phyloP scores from a whole-genome alignment of 2,113 vertebrate species.

The Benitochromis conjunctus region DNA sequence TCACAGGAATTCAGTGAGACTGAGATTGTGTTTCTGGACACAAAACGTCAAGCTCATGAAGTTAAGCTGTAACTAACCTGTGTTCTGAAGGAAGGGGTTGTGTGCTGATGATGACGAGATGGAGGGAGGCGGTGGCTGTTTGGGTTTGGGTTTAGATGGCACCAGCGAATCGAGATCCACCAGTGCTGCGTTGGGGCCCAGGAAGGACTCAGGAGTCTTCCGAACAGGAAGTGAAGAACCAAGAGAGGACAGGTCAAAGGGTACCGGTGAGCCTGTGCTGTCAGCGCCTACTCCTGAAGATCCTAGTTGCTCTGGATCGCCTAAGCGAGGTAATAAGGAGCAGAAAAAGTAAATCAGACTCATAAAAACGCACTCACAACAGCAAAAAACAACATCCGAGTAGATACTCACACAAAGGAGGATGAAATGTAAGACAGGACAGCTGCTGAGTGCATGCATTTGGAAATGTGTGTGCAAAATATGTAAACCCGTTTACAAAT shows the following conservation, averaged over 20 bases:
- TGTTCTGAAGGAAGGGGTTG: slow-evolving; percentile 85
- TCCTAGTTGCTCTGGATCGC: slow-evolving; percentile 67
- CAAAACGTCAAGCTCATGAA: neutral
- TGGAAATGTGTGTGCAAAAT: neutral
- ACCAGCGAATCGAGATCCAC: slow-evolving; percentile 88
- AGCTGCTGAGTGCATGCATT: slow-evolving; percentile 21
- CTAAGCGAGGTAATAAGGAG: slow-evolving; percentile 15
- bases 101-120: slow-evolving; percentile 76
- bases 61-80: slow-evolving; percentile 61
- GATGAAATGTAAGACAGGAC: slow-evolving; percentile 59
- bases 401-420: slow-evolving; percentile 10
- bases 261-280: slow-evolving; percentile 73
- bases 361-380: neutral
- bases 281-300: slow-evolving; percentile 58
- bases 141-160: slow-evolving; percentile 80
- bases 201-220: slow-evolving; percentile 89
- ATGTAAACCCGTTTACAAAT: neutral
- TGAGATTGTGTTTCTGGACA: neutral
- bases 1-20: neutral
- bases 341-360: neutral
- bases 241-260: slow-evolving; percentile 80
- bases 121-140: slow-evolving; percentile 72
- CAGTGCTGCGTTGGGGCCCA: slow-evolving; percentile 87
- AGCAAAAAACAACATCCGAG: neutral
- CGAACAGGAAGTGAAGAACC: slow-evolving; percentile 80